These are phyloP conservation scores for Zoanthus gigantus DNA, from an alignment of 92 coral and sea anemone genomes.

Conservation along the genomic window DNA sequence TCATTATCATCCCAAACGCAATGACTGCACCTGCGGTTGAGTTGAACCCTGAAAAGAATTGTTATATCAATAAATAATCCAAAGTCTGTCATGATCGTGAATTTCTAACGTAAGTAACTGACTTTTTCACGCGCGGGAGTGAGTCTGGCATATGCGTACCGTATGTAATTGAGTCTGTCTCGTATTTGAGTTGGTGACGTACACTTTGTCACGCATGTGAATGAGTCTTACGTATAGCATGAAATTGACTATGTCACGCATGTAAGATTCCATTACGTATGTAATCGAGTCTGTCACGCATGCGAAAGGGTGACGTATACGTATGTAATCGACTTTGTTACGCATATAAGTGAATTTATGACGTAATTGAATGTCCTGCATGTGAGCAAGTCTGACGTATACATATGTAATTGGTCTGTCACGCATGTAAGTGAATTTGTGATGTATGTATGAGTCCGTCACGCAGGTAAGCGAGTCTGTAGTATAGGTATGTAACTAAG, in stretches of 20 bases:
- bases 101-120: too few species aligned
- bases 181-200: neutral
- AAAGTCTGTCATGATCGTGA: neutral
- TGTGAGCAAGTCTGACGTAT: neutral
- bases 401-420: neutral
- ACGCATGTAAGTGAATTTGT: neutral
- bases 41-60: constrained; percentile 77
- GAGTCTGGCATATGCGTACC: neutral
- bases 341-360: neutral
- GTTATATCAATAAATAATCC: neutral
- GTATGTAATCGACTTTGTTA: neutral
- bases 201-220: neutral
- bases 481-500: neutral
- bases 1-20: constrained; percentile 89
- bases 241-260: too few species aligned
- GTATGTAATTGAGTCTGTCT: neutral
- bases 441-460: neutral
- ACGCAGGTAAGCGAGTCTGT: neutral
- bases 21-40: constrained; percentile 93
- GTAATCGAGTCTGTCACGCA: neutral
- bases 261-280: too few species aligned
- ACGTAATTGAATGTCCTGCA: neutral
- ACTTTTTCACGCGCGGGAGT: neutral
- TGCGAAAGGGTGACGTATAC: too few species aligned
- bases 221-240: neutral